phyloP scores from a whole-genome alignment of 2,888 invertebrate species.

The Drosophila robusta region DNA sequence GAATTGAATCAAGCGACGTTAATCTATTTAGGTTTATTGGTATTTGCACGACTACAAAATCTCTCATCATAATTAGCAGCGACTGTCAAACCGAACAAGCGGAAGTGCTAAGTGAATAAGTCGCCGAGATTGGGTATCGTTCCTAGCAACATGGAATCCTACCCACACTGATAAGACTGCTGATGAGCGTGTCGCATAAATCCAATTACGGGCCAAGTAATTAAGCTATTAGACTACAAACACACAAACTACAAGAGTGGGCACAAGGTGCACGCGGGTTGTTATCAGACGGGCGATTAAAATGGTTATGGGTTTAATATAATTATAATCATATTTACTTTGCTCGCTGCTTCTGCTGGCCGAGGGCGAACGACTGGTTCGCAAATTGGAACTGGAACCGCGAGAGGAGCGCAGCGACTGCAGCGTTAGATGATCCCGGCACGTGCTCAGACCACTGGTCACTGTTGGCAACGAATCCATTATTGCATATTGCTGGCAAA shows the following conservation, averaged over 20 bases:
- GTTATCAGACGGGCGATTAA: slow-evolving; percentile 16
- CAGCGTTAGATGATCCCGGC: slow-evolving; percentile 65
- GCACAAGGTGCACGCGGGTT: slow-evolving; percentile 17
- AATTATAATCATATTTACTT: slow-evolving; percentile 73
- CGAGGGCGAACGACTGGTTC: slow-evolving; percentile 84
- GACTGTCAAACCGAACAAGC: slow-evolving; percentile 8
- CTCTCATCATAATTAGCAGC: slow-evolving; percentile 10
- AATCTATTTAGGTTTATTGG: slow-evolving; percentile 16
- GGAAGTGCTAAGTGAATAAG: slow-evolving; percentile 42
- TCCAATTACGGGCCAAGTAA: slow-evolving; percentile 39
- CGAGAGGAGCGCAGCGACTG: slow-evolving; percentile 69
- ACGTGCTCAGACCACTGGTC: slow-evolving; percentile 44
- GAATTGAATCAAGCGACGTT: neutral
- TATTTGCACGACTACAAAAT: slow-evolving; percentile 1
- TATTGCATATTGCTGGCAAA: slow-evolving; percentile 62
- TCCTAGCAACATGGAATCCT: slow-evolving; percentile 22
- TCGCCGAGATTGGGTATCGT: slow-evolving; percentile 29
- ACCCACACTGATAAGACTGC: slow-evolving; percentile 30
- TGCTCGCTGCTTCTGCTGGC: slow-evolving; percentile 81
- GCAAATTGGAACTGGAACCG: slow-evolving; percentile 71
- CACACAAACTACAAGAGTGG: slow-evolving; percentile 3
- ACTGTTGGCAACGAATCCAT: slow-evolving; percentile 65
- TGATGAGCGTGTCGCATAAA: slow-evolving; percentile 31
- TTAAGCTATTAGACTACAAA: slow-evolving; percentile 26
- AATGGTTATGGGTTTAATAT: neutral